A percentile compares a stretch with the other conserved stretches of the same genome.
Conservation (phyloP, 2,888 invertebrate species). For the Rhopalosiphum nymphaeae region DNA sequence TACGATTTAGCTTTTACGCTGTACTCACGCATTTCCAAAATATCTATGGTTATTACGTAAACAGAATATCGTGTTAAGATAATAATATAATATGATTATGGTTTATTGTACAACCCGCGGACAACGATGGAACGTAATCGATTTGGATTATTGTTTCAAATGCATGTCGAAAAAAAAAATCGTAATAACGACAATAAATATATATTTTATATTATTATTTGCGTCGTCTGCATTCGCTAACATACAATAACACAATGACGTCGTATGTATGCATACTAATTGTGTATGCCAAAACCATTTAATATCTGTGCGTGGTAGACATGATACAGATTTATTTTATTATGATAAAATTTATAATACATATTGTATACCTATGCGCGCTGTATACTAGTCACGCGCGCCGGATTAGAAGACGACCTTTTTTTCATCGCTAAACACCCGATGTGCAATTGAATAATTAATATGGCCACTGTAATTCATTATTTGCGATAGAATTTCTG, state of each 20-base stretch:
- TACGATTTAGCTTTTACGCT: no score
- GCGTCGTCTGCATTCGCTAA: neutral
- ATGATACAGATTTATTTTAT: neutral
- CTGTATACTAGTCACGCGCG: no score
- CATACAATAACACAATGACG: neutral
- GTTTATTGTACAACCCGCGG: neutral
- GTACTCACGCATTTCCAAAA: no score
- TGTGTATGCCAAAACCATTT: neutral
- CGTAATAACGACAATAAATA: neutral
- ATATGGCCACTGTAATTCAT: neutral
- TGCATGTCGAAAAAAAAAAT: no score
- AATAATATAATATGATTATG: neutral
- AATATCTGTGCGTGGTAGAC: neutral
- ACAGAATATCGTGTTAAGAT: neutral
- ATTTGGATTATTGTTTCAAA: neutral
- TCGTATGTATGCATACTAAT: neutral
- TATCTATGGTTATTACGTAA: no score
- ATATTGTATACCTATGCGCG: no score
- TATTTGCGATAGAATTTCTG: neutral
- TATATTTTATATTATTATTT: neutral
- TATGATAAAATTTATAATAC: neutral
- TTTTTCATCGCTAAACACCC: neutral
- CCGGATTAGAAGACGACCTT: slow-evolving; percentile 2
- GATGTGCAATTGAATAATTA: neutral
- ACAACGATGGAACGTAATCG: neutral